Base-by-base conservation (phyloP, 2,797 vertebrate genomes). In the Epinephelus awoara region DNA sequence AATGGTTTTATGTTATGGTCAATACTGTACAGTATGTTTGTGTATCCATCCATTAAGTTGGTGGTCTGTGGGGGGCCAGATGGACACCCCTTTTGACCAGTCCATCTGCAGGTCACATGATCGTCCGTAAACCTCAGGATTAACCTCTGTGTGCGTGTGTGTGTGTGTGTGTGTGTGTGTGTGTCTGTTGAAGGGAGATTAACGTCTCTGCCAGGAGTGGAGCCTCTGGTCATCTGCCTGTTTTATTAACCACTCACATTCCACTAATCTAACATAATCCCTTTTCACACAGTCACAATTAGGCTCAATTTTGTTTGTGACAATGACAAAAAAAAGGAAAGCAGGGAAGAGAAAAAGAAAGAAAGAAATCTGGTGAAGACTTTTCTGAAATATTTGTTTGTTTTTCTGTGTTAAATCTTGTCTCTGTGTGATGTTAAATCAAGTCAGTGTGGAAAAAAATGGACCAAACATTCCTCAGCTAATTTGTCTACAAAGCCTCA, bases 201-300 rank as follows among this genome's bases (percentile, higher is more conserved):
- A 92, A 85, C 77, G 14, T 86, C 75, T 49, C 80, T 67, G 76
- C 85, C 72, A 87, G 84, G 63, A 88, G 76, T 25, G 50, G 72
- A 93, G 83, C 80, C 85, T 87, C 87, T 55, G 76, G 90, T 95
- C 92, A 93, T 93, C 92, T 94, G 93, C 89, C 88, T 86, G 90
- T 92, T 94, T 94, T 92, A 93, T 95, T 94, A 95, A 94, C 93
- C 93, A 91, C 92, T 93, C 91, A 92, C 88, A 94, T 94, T 92
- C 92, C 91, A 85, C 89, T 94, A 95, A 95, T 94, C 94, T 94
- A 89, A 84, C 79, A 75, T 91, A 95, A 96, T 95, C 92, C 82
- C 58, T 85, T 92, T 94, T 92, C 85, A 93, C 88, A 92, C 89
- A 90, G 69, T 76, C 72, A 86, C 89, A 94, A 93, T 92, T 92